Base-by-base conservation (phyloP, 2,113 vertebrate genomes). In the Zosterops hypoxanthus region DNA sequence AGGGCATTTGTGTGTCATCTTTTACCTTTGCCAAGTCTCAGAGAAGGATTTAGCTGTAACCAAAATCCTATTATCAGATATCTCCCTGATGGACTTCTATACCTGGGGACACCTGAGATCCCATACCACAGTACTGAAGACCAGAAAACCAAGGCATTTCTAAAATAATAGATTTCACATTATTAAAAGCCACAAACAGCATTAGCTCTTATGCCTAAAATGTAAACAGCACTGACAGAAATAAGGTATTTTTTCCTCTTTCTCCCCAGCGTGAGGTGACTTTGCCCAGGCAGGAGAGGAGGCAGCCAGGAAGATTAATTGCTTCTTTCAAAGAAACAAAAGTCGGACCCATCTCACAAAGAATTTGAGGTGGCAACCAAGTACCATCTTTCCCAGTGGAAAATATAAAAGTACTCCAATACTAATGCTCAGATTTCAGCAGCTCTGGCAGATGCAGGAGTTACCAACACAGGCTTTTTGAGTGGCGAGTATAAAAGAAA, bases 1-100 rank as follows among this genome's bases (percentile, higher is more conserved):
- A 90, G 52, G 68, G 73, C 60, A 52, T 49, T 88, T 31, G 33
- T 39, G 33, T 49, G 83, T 78, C 96, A 94, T 34, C 95, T 75
- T 92, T 92, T 78, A 92, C 70, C 83, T 96, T 56, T n/a, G 76
- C 77, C 8, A 31, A 75, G 86, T n/a, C 82, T 55, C 71, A 18
- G 60, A 2, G 71, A 85, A 81, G 60, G 92, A 46, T 50, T 79
- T 56, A 78, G 47, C 69, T 71, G 65, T 29, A 96, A 53, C 76
- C 64, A 61, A 90, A 92, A 92, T 92, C 90, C 82, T 90, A 63
- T 92, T 95, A 92, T 50, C 88, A 81, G 79, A 5, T 55, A 72
- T n/a, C 76, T 56, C 63, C 77, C 86, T 24, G 21, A 55, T 28
- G 36, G 75, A 42, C 75, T 70, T 34, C 47, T 47, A 55, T 50